phyloP scores from a whole-genome alignment of 2,888 invertebrate species.

The Pyrocoelia pectoralis region DNA sequence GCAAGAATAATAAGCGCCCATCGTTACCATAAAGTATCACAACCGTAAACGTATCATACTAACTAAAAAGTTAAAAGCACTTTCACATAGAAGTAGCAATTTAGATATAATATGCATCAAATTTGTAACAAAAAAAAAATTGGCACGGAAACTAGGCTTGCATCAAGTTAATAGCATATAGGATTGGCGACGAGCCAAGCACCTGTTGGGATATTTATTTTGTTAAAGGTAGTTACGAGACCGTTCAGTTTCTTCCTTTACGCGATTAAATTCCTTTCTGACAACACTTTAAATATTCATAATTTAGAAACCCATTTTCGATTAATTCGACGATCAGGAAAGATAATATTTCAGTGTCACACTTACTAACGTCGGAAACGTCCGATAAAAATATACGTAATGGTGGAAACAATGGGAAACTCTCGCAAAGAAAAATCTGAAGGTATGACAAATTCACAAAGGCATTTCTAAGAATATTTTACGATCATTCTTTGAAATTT shows the following conservation, averaged over 20 bases:
- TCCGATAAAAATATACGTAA: too few species aligned
- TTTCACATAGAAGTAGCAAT: not conserved
- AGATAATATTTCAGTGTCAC: too few species aligned
- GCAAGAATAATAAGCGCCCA: not conserved
- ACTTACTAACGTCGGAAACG: too few species aligned
- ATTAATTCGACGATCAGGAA: too few species aligned
- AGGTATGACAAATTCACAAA: too few species aligned
- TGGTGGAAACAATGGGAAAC: too few species aligned
- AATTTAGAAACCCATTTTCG: too few species aligned
- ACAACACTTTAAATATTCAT: not conserved
- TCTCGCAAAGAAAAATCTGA: too few species aligned
- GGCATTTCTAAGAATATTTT: too few species aligned
- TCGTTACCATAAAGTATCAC: not conserved
- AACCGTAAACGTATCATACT: not conserved
- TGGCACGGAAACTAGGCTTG: conserved; percentile 4
- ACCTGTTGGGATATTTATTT: conserved; percentile 27
- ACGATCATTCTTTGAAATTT: too few species aligned
- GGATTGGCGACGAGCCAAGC: conserved; percentile 26
- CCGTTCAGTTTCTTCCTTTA: not conserved
- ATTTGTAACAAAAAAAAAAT: not conserved
- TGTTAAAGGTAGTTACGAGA: not conserved
- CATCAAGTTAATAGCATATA: conserved; percentile 19
- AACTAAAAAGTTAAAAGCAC: not conserved
- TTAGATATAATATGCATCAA: not conserved
- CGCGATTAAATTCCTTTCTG: not conserved